Percentiles rank a stretch among this genome's conserved stretches.
phyloP scores from a whole-genome alignment of 2,888 invertebrate species.

The Peribatodes rhomboidaria region DNA sequence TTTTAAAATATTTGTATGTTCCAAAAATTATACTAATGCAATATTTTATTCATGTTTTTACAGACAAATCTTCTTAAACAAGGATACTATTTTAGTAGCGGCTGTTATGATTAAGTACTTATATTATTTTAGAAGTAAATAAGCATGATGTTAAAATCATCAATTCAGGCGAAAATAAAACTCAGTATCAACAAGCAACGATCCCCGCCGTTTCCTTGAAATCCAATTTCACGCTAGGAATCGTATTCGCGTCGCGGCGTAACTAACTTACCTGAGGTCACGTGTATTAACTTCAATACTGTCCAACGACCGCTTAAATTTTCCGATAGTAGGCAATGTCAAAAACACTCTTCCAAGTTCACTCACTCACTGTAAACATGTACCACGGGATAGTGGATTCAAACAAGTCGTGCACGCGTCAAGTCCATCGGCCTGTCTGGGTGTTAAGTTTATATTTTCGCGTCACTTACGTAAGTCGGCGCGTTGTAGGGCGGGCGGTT shows the following conservation, averaged over 20 bases:
- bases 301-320: slow-evolving; percentile 32
- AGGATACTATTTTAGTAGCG: too few species aligned
- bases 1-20: too few species aligned
- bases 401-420: slow-evolving; percentile 44
- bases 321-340: slow-evolving; percentile 23
- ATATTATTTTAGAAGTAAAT: too few species aligned
- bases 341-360: slow-evolving; percentile 33
- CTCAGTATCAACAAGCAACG: slow-evolving; percentile 1
- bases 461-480: slow-evolving; percentile 79
- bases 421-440: slow-evolving; percentile 31
- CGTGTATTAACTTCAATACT: slow-evolving; percentile 31
- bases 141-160: too few species aligned
- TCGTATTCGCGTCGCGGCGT: slow-evolving; percentile 27
- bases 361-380: slow-evolving; percentile 36
- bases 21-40: too few species aligned
- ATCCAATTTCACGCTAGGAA: slow-evolving; percentile 34
- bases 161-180: background rate
- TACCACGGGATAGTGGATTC: slow-evolving; percentile 36
- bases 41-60: too few species aligned
- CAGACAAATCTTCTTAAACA: too few species aligned
- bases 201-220: slow-evolving; percentile 13
- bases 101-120: too few species aligned
- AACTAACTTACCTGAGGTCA: slow-evolving; percentile 43
- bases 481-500: slow-evolving; percentile 49
- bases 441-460: slow-evolving; percentile 52